Evolutionary conservation across 2,797 vertebrate genomes (phyloP), one percentile per base, ranked within the genome.

Genomic region (Typhlichthys eigenmanni): DNA sequence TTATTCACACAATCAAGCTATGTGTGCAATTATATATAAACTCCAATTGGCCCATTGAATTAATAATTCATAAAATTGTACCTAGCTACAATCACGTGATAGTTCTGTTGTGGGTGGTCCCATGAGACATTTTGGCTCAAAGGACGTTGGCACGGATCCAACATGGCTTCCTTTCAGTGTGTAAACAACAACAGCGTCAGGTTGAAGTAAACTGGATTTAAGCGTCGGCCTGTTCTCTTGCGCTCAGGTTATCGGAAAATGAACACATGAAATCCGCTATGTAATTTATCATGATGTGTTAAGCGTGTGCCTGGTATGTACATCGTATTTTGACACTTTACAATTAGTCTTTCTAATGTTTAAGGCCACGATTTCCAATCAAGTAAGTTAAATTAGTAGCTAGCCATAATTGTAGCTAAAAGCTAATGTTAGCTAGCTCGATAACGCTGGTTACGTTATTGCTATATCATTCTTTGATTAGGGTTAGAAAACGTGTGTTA

Each of bases 161-260:
- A 62, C 75, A 89, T 92, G 89, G 89, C 88, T 80, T 85, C 67
- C 59, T 34, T 55, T 55, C 49, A 38, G 53, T 58, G 63, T 72
- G 87, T 89, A 88, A 91, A 91, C 89, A 91, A 89, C 86, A 91
- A 89, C 89, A 89, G 84, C 87, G 82, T 87, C 83, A 83, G 79
- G 81, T 85, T 77, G 72, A 84, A 78, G 71, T 71, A 78, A 87
- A 85, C 69, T 65, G 79, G 55, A 49, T 74, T 47, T 81, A 80
- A 84, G 72, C 54, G 57, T 78, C 80, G 81, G 70, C 65, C 78
- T 68, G 52, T 58, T 17, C 69, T 74, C 75, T 68, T 60, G 24
- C 55, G 58, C 46, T 43, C 16, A 29, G 46, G 61, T 58, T 68
- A 9, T 58, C 55, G 13, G 19, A 53, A 46, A 17, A 11, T 58